Evolutionary conservation across 2,113 vertebrate species (phyloP).

Genomic region (Vidua macroura): DNA sequence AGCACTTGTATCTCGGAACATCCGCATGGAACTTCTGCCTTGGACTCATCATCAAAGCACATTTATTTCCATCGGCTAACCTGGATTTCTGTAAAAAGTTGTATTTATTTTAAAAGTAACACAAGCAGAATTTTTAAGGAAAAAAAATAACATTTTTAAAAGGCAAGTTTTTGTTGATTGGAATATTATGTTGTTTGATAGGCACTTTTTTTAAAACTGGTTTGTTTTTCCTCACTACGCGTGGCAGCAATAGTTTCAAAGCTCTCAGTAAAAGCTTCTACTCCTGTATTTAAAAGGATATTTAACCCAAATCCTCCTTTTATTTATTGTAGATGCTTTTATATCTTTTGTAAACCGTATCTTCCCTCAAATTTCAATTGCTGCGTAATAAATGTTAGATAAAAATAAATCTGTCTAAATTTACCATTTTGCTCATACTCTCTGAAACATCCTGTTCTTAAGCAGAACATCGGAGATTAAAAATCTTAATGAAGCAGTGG

Average conservation of each 20-base stretch:
- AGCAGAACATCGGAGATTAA: background rate
- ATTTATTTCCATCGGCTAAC: background rate
- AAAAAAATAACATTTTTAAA: background rate
- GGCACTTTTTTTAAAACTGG: background rate
- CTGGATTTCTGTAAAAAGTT: background rate
- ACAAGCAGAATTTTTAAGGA: background rate
- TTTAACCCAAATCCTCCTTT: constrained; percentile 18
- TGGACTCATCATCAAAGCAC: background rate
- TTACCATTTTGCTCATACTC: background rate
- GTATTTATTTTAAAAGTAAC: background rate
- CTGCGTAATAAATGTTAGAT: background rate
- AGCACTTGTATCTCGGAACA: rapidly evolving
- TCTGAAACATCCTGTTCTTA: constrained; percentile 27
- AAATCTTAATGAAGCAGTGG: background rate
- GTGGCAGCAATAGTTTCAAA: background rate
- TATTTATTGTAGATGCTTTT: constrained; percentile 7
- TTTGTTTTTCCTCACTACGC: background rate
- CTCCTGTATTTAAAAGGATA: background rate
- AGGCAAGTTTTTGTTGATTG: background rate
- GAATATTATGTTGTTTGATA: background rate
- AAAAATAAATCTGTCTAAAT: constrained; percentile 48
- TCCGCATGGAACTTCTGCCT: background rate
- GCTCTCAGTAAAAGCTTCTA: background rate
- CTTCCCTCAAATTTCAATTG: background rate
- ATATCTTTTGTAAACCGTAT: background rate